These are phyloP conservation scores for Thymelicus sylvestris DNA, from an alignment of 2,888 invertebrate genomes.

Conservation along the genomic window DNA sequence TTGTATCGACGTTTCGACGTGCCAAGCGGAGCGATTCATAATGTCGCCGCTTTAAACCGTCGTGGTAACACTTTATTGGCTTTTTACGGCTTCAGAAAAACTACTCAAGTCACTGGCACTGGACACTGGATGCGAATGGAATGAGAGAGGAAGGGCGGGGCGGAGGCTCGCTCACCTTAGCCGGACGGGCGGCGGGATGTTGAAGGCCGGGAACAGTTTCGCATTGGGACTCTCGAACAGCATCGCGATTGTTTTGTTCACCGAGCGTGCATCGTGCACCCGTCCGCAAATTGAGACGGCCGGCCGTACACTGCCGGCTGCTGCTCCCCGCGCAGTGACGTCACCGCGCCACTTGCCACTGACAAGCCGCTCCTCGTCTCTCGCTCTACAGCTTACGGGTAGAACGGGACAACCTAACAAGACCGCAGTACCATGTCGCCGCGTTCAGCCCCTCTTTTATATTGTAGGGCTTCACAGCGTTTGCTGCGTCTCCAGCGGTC, in stretches of 20 bases:
- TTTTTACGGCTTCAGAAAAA: slow-evolving; percentile 62
- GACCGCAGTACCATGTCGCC: slow-evolving; percentile 52
- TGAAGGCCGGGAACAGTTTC: slow-evolving; percentile 88
- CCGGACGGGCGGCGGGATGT: slow-evolving; percentile 88
- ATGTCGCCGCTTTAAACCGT: slow-evolving; percentile 58
- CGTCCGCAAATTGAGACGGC: slow-evolving; percentile 65
- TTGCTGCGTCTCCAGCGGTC: slow-evolving; percentile 45
- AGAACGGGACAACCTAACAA: slow-evolving; percentile 40
- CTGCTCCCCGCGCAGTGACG: slow-evolving; percentile 64
- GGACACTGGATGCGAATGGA: slow-evolving; percentile 40
- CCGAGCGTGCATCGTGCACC: slow-evolving; percentile 73
- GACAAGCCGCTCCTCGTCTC: slow-evolving; percentile 41
- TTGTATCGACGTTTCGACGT: slow-evolving; percentile 68
- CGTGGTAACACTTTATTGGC: slow-evolving; percentile 64
- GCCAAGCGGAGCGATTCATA: slow-evolving; percentile 59
- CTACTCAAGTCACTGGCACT: slow-evolving; percentile 62
- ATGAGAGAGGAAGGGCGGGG: slow-evolving; percentile 24
- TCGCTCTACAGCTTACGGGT: slow-evolving; percentile 35
- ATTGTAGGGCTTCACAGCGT: slow-evolving; percentile 50
- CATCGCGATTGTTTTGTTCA: slow-evolving; percentile 83
- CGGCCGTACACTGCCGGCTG: slow-evolving; percentile 69
- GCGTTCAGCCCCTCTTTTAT: slow-evolving; percentile 51
- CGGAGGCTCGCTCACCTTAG: slow-evolving; percentile 73
- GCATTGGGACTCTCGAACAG: slow-evolving; percentile 90
- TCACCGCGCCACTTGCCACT: slow-evolving; percentile 56